Evolutionary conservation across 1,140 invertebrate genomes (phyloP), one percentile per base, ranked within the genome.

Genomic region (Drosophila parvula): DNA sequence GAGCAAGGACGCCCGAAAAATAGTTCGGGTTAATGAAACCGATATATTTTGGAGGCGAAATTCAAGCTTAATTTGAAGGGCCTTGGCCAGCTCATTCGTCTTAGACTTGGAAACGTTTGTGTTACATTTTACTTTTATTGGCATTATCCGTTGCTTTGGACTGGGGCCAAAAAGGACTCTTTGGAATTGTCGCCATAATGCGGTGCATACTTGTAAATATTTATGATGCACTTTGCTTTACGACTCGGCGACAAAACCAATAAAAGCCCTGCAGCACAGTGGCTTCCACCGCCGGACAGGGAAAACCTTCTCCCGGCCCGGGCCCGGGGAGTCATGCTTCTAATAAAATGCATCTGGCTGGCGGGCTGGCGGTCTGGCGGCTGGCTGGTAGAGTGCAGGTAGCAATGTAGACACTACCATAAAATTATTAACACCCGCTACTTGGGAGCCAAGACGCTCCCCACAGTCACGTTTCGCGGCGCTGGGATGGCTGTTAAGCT

Each of bases 341-440:
- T 38, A 59, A 64, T 67, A 69, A 73, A 81, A 50, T 74, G 62
- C 45, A 74, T 59, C 41, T 34, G 41, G 55, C 27, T 45, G 41
- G 5, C 34, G 2, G 44, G 48, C 38, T 44, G 40, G n/a, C n/a
- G n/a, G n/a, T n/a, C n/a, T n/a, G n/a, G n/a, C n/a, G n/a, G n/a
- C n/a, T n/a, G n/a, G 30, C 41, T 38, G 36, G 55, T 27, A 12
- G 44, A 55, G 56, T 48, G 27, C 55, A 65, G 62, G 75, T 70
- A 68, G 59, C 40, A 44, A n/a, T 18, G 53, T 27, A 41, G 47
- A 68, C 62, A 71, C 30, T 63, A 38, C 44, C 43, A 79, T 76
- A 76, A 75, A 76, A 76, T 73, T 88, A 86, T 88, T 77, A 88
- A 88, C 70, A 88, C 74, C 67, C 64, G 32, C 57, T 61, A 68